Evolutionary conservation across 2,888 invertebrate species (phyloP), one percentile per base, ranked within the genome.

Genomic region (Drosophila atripex): DNA sequence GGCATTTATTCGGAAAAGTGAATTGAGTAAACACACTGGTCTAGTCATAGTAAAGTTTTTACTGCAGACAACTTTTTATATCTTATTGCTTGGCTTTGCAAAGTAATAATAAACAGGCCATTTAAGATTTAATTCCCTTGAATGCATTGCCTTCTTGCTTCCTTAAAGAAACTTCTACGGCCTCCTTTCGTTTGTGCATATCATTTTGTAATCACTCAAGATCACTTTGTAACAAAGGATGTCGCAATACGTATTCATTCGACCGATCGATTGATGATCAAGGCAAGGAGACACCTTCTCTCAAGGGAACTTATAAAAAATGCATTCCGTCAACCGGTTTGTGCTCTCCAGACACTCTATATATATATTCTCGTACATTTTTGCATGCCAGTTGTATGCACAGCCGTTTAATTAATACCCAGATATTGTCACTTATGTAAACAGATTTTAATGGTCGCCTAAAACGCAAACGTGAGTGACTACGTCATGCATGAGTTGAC

Each of bases 361-460:
- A 16, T 38, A 21, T 32, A 47, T 9, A 35, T 18, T 8, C 9
- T 8, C 16, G 1, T 14, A 58, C 41, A 51, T 30, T 14, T 32
- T 59, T 41, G 46, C 25, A 57, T 65, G 47, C 39, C 68, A 52
- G 63, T 60, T 64, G 73, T 64, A 35, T 74, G 69, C 55, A 61
- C 51, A 69, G 73, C 75, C 57, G 73, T 85, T 85, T 79, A 78
- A 79, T 82, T 79, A 82, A 72, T 74, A 74, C 73, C 73, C 71
- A 82, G 85, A 84, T 84, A 79, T 61, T 74, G 79, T 82, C 82
- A 66, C 77, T 71, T 69, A 61, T 71, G 79, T 78, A 73, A 75
- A 75, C 72, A 65, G 52, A 75, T 76, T 78, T 76, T 53, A 58
- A 65, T 56, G 58, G 49, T 9, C 39, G 49, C 25, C 32, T 21